Conservation (phyloP, 2,797 vertebrate genomes). For the Lacerta bilineata region DNA sequence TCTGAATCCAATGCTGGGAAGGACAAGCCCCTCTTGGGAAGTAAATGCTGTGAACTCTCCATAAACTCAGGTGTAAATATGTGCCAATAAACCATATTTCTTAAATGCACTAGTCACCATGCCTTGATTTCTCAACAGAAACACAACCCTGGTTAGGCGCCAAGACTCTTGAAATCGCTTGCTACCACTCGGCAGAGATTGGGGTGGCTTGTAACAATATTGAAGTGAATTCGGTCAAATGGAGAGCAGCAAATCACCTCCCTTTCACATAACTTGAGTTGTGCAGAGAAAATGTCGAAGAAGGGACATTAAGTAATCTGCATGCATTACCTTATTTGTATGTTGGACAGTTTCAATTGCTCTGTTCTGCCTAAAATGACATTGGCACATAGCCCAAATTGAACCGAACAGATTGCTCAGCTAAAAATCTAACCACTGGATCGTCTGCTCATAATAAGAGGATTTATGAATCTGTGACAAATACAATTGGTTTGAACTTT, state of each 20-base stretch:
- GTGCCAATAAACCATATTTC: too few relatives aligned
- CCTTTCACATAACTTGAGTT: background rate
- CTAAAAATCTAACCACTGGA: too few relatives aligned
- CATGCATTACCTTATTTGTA: background rate
- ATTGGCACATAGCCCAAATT: background rate
- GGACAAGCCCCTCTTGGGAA: too few relatives aligned
- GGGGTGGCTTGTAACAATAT: slow-evolving; percentile 34
- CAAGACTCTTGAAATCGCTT: too few relatives aligned
- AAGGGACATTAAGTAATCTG: background rate
- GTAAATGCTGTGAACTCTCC: too few relatives aligned
- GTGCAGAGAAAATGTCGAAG: background rate
- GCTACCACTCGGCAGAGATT: too few relatives aligned
- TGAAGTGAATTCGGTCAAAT: background rate
- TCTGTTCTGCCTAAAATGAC: background rate
- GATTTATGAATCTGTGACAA: background rate
- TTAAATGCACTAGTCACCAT: too few relatives aligned
- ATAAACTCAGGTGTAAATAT: too few relatives aligned
- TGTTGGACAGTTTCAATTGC: background rate
- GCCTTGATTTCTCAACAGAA: too few relatives aligned
- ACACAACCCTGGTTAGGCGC: too few relatives aligned
- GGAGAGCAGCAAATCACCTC: background rate
- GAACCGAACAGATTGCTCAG: background rate
- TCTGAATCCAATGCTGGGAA: too few relatives aligned
- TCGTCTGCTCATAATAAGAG: background rate
- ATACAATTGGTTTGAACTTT: background rate